Conservation (phyloP, 2,113 vertebrate genomes). For the Mesocricetus auratus region DNA sequence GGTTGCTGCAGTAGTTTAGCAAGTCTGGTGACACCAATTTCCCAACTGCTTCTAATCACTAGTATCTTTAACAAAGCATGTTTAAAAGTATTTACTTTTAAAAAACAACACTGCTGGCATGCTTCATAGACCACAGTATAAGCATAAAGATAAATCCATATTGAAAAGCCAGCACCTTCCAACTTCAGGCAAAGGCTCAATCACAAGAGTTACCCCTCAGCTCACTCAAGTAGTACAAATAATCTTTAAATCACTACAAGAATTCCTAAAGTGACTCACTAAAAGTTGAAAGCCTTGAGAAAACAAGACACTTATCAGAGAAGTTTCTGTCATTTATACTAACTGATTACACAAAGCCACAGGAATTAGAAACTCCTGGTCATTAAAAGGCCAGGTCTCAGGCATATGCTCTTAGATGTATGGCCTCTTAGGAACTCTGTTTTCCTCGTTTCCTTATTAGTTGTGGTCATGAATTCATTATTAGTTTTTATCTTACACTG, state of each 20-base stretch:
- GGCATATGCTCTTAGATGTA: neutral
- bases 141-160: neutral
- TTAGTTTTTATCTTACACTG: neutral
- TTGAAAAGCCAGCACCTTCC: neutral
- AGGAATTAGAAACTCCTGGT: slow-evolving; percentile 40
- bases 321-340: slow-evolving; percentile 50
- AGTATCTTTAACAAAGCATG: neutral
- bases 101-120: neutral
- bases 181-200: slow-evolving; percentile 22
- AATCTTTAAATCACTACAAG: neutral
- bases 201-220: neutral
- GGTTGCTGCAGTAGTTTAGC: neutral
- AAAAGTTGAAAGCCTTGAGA: slow-evolving; percentile 28
- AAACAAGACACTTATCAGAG: slow-evolving; percentile 21
- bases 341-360: neutral
- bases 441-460: slow-evolving; percentile 48
- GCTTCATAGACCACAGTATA: neutral
- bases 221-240: neutral
- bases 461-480: neutral
- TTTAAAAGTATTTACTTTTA: neutral
- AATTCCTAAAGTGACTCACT: neutral
- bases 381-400: slow-evolving; percentile 28
- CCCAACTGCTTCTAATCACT: neutral
- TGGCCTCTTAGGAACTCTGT: neutral
- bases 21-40: neutral